Percentiles rank a stretch among this genome's conserved stretches.
phyloP scores from a whole-genome alignment of 2,113 vertebrate species.

The Oryzias melastigma region DNA sequence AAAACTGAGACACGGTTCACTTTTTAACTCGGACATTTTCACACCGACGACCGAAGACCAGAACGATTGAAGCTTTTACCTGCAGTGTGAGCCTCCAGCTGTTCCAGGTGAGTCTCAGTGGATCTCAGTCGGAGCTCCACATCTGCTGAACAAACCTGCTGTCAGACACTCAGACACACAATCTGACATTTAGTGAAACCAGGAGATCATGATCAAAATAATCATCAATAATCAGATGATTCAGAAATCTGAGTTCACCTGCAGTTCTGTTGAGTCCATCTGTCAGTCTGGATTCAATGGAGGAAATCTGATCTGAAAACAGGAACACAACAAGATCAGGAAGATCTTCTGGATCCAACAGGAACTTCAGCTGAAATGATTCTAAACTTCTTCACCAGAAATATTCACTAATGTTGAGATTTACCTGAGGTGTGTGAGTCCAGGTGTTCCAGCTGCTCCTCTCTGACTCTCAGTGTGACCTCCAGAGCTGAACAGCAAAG shows the following conservation, averaged over 20 bases:
- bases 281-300: slow-evolving; percentile 1
- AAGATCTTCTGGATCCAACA: background rate
- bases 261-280: slow-evolving; percentile 3
- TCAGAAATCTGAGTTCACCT: background rate
- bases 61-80: background rate
- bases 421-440: background rate
- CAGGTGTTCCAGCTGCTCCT: slow-evolving; percentile 30
- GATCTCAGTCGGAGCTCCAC: slow-evolving; percentile 13
- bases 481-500: slow-evolving; percentile 17
- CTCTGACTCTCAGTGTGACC: slow-evolving; percentile 3
- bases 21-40: no score
- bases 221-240: no score
- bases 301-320: slow-evolving; percentile 1
- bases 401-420: background rate
- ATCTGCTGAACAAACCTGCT: slow-evolving; percentile 16
- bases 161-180: background rate
- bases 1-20: background rate
- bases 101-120: slow-evolving; percentile 14
- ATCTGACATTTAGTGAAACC: no score
- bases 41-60: background rate
- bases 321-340: background rate
- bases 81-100: background rate
- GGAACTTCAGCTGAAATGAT: background rate
- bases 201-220: no score
- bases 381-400: background rate